Conservation (phyloP, 2,797 vertebrate species). For the Diplodus sargus region DNA sequence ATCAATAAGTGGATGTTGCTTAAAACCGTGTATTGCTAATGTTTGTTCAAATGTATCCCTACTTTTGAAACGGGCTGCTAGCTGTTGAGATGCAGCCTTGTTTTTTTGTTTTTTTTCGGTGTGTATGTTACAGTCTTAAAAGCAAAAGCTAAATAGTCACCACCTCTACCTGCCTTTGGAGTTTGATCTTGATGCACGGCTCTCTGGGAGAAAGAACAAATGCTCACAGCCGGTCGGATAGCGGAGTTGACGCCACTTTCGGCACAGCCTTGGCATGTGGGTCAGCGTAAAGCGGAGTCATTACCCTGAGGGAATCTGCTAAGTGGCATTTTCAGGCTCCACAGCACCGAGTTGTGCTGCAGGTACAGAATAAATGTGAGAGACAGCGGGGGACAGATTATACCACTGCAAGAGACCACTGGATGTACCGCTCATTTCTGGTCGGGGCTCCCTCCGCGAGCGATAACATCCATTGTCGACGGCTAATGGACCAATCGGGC, state of each 20-base stretch:
- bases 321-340: conserved; percentile 75
- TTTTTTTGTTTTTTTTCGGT: not conserved
- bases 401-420: conserved; percentile 51
- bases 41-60: conserved; percentile 25
- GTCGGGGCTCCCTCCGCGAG: conserved; percentile 45
- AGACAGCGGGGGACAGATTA: conserved; percentile 63
- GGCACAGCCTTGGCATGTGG: conserved; percentile 60
- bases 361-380: conserved; percentile 62
- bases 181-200: conserved; percentile 22
- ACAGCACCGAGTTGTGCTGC: conserved; percentile 63
- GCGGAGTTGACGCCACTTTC: conserved; percentile 60
- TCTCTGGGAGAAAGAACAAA: conserved; percentile 63
- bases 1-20: not conserved
- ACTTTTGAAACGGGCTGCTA: conserved; percentile 32
- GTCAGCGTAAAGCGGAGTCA: conserved; percentile 64
- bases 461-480: conserved; percentile 54
- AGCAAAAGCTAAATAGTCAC: conserved; percentile 11
- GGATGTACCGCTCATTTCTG: conserved; percentile 62
- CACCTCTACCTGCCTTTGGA: conserved; percentile 10
- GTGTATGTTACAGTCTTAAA: not conserved
- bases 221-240: conserved; percentile 73
- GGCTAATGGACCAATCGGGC: conserved; percentile 65
- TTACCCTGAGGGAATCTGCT: conserved; percentile 74
- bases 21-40: conserved; percentile 25
- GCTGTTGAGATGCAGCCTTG: conserved; percentile 5